Percentiles rank a stretch among this genome's conserved stretches.
Conservation (phyloP, 2,797 vertebrate species). For the Bucorvus abyssinicus region DNA sequence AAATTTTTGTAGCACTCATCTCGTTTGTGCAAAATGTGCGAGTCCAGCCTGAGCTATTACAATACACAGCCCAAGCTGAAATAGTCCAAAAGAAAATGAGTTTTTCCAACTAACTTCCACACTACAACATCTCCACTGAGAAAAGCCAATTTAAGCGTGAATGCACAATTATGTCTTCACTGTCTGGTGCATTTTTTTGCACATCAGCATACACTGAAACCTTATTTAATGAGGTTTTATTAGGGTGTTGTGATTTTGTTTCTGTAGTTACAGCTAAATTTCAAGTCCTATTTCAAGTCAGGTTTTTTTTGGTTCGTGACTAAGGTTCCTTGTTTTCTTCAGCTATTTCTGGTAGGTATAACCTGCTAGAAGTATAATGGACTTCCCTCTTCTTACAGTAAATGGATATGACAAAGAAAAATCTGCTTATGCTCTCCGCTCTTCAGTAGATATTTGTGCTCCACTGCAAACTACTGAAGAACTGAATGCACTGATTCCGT, state of each 20-base stretch:
- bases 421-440: neutral
- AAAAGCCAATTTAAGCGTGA: neutral
- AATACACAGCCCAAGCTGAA: neutral
- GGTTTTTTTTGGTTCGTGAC: neutral
- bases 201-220: neutral
- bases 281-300: neutral
- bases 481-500: conserved; percentile 19
- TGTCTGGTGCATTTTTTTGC: conserved; percentile 2
- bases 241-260: neutral
- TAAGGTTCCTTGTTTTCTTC: neutral
- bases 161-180: neutral
- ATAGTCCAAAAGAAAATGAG: neutral
- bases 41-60: neutral
- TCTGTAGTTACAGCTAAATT: neutral
- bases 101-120: neutral
- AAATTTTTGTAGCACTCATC: neutral
- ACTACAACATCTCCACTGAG: neutral
- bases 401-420: neutral
- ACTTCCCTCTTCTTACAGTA: neutral
- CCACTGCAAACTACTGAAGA: neutral
- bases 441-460: neutral
- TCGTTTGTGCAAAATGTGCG: conserved; percentile 20
- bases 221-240: conserved; percentile 39
- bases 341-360: neutral
- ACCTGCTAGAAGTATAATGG: neutral